Conservation (phyloP, 2,797 vertebrate genomes). For the Coluber constrictor region DNA sequence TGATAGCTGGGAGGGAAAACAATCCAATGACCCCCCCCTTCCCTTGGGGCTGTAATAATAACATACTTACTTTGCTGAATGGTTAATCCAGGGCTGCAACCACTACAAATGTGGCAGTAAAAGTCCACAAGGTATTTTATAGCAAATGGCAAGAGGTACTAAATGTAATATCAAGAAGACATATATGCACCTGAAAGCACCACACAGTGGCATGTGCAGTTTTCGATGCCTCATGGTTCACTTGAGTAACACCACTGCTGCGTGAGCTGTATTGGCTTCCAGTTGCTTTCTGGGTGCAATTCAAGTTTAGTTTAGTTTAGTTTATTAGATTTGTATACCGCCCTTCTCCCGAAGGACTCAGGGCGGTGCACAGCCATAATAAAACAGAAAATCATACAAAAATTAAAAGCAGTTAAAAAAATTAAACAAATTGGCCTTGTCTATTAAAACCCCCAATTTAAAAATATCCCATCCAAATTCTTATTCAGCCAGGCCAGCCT, state of each 20-base stretch:
- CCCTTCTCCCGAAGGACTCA: too few relatives aligned
- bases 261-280: background rate
- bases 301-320: background rate
- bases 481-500: too few relatives aligned
- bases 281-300: background rate
- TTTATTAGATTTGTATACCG: too few relatives aligned
- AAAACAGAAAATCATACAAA: too few relatives aligned
- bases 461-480: too few relatives aligned
- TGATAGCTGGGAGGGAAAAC: background rate
- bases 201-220: background rate
- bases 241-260: background rate
- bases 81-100: background rate
- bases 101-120: background rate
- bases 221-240: background rate
- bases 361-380: too few relatives aligned
- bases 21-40: background rate
- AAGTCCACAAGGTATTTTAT: background rate
- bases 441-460: too few relatives aligned
- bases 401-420: too few relatives aligned
- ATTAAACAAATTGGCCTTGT: too few relatives aligned
- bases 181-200: background rate
- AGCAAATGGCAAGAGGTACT: background rate
- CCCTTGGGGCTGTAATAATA: background rate
- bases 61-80: background rate
- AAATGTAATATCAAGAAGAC: background rate